A percentile compares a stretch with the other conserved stretches of the same genome.
These are phyloP conservation scores for Xyliphius kryptos DNA, from an alignment of 2,113 vertebrate species.

Conservation along the genomic window DNA sequence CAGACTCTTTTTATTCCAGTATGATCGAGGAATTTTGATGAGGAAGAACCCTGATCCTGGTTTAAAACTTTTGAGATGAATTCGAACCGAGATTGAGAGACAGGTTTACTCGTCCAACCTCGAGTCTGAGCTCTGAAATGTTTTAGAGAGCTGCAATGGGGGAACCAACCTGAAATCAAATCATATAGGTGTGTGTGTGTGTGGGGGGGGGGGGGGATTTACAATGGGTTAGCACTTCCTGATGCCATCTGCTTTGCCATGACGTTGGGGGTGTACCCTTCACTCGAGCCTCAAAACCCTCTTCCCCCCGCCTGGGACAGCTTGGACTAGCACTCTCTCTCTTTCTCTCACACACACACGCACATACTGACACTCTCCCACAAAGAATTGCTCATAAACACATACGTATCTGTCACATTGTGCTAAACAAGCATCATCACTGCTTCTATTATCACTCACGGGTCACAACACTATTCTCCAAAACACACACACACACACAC, in stretches of 20 bases:
- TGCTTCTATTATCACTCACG: conserved; percentile 18
- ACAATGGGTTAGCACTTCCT: conserved; percentile 17
- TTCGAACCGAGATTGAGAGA: too few species aligned
- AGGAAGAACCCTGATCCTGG: too few species aligned
- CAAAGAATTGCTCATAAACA: conserved; percentile 4
- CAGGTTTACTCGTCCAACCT: too few species aligned
- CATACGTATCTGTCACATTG: conserved; percentile 8
- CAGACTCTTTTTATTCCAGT: too few species aligned
- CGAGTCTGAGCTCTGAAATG: too few species aligned
- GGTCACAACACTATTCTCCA: conserved; percentile 20
- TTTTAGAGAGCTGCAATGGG: too few species aligned
- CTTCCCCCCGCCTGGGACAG: background rate
- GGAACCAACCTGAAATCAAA: too few species aligned
- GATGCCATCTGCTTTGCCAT: background rate
- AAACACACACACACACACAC: conserved; percentile 11
- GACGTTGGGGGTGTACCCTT: conserved; percentile 15
- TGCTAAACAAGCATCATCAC: conserved; percentile 9
- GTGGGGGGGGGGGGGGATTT: conserved; percentile 1
- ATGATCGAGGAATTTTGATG: too few species aligned
- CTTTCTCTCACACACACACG: background rate
- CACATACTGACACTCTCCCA: conserved; percentile 12
- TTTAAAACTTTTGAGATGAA: too few species aligned
- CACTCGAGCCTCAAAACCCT: background rate
- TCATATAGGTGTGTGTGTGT: conserved; percentile 18
- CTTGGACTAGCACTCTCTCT: too few species aligned